These are phyloP conservation scores for Phodopus roborovskii DNA, from an alignment of 2,113 vertebrate species.

Conservation along the genomic window DNA sequence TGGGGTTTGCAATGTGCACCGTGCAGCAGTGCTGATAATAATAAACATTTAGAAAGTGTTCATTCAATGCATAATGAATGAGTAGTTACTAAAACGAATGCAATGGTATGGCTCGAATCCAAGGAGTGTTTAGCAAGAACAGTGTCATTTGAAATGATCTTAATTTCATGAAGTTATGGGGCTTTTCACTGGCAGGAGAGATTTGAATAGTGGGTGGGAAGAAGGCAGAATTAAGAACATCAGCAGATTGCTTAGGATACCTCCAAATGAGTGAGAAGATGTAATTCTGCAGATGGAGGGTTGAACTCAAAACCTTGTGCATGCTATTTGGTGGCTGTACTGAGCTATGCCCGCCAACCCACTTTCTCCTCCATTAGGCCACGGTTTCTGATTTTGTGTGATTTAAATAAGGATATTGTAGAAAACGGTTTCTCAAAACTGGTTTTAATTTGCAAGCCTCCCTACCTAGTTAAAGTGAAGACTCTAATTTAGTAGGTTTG, in stretches of 20 bases:
- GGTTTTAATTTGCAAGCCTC: neutral
- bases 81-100: neutral
- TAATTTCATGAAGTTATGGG: conserved; percentile 3
- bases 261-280: conserved; percentile 41
- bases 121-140: conserved; percentile 28
- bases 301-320: neutral
- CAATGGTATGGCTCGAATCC: conserved; percentile 18
- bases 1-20: neutral
- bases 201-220: neutral
- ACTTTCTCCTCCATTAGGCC: neutral
- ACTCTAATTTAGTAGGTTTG: neutral
- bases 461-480: conserved; percentile 16
- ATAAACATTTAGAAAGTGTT: conserved; percentile 19
- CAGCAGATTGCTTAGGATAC: neutral
- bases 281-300: neutral
- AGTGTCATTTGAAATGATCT: neutral
- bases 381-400: conserved; percentile 30
- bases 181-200: neutral
- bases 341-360: neutral
- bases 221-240: conserved; percentile 8
- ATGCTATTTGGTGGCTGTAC: too few species aligned
- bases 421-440: conserved; percentile 3
- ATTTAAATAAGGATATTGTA: conserved; percentile 14
- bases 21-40: neutral
- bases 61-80: conserved; percentile 30